phyloP scores from a whole-genome alignment of 2,888 invertebrate genomes.

The Pteria penguin region DNA sequence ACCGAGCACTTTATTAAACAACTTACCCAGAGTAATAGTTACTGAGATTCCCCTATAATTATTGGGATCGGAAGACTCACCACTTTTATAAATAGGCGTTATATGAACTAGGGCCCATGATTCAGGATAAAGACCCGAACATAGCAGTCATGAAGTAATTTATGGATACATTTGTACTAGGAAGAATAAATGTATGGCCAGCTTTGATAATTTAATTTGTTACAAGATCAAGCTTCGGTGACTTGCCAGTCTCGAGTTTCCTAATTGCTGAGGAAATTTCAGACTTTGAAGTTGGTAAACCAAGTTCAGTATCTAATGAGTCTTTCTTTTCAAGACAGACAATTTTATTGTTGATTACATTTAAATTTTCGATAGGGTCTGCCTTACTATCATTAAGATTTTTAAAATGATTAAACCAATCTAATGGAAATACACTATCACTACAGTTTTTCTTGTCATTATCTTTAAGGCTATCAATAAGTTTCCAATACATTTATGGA shows the following conservation, averaged over 20 bases:
- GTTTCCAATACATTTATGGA: conserved; percentile 17
- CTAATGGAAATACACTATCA: background rate
- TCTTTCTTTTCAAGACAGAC: background rate
- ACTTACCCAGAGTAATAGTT: conserved; percentile 2
- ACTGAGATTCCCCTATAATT: conserved; percentile 12
- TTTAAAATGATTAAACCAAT: background rate
- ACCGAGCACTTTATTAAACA: background rate
- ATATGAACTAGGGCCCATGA: background rate
- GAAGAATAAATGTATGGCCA: background rate
- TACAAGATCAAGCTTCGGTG: background rate
- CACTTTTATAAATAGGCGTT: background rate
- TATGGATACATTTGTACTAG: background rate
- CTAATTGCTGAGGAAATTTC: conserved; percentile 7
- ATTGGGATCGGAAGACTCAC: background rate
- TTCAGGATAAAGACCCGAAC: conserved; percentile 5
- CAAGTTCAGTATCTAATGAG: background rate
- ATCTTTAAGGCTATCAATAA: background rate
- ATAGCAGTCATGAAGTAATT: background rate
- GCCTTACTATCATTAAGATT: background rate
- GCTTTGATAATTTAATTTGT: background rate
- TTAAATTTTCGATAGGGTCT: background rate
- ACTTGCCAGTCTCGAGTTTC: background rate
- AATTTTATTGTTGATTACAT: background rate
- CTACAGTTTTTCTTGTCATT: background rate
- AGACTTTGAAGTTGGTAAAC: background rate